Evolutionary conservation across 2,888 invertebrate species (phyloP), one percentile per base, ranked within the genome.

Genomic region (Mesorhabditis belari): DNA sequence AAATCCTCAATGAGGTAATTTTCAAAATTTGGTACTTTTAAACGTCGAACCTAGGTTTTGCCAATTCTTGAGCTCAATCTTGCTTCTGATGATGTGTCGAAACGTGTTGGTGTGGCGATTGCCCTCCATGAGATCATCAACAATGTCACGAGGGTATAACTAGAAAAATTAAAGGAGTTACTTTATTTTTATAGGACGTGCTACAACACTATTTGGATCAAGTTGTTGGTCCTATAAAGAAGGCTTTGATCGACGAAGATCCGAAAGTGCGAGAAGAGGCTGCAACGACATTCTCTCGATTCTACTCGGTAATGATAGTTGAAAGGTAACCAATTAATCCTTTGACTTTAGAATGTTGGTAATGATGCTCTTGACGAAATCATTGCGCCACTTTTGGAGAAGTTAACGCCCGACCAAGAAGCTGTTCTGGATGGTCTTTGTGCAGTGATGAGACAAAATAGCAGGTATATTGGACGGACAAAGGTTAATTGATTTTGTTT

Each of bases 31-130:
- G n/a, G n/a, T n/a, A n/a, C n/a, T n/a, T n/a, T n/a, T n/a, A n/a
- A 9, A 55, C 27, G 17, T 55, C 55, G 1, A n/a, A 17, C 55
- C 27, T 60, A 71, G 63, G 69, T 98, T 64, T 92, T 99, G 80
- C 98, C 96, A 0, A 95, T 98, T 80, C 85, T 98, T 70, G 95
- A 96, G 83, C 86, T 88, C 69, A 96, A 96, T 1, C 85, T 98
- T 69, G 89, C 90, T 76, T 93, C 93, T 0, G 89, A 90, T 54
- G 88, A 90, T 71, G 85, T 92, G 0, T 95, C 96, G 84, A 93
- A 96, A 85, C 86, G 98, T 19, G 94, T 96, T 84, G 98, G 98
- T 70, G 96, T 98, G 6, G 96, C 98, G 83, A 93, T 96, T 81
- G 98, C 79, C 0, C 86, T 98, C 29, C 91, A 92, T 0, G 96